phyloP scores from a whole-genome alignment of 2,797 vertebrate genomes.

The Glyptemys insculpta region DNA sequence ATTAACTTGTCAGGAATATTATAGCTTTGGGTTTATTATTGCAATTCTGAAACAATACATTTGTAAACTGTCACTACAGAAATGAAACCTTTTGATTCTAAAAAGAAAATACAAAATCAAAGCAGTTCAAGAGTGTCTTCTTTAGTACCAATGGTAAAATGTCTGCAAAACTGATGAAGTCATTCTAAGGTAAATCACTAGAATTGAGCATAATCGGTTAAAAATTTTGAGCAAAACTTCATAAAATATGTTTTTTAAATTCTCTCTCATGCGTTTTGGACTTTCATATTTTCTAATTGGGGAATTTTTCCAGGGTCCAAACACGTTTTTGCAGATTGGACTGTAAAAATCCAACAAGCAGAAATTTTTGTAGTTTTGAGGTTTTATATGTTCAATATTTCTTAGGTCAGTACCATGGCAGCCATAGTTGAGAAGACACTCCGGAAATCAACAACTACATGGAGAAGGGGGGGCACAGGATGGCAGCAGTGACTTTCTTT shows the following conservation, averaged over 20 bases:
- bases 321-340: constrained; percentile 37
- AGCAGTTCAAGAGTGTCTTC: neutral
- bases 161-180: neutral
- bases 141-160: neutral
- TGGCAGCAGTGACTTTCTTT: neutral
- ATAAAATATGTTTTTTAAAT: neutral
- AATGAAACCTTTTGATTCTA: constrained; percentile 18
- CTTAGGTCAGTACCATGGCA: neutral
- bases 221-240: neutral
- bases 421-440: neutral
- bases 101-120: neutral
- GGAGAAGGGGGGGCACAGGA: neutral
- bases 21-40: neutral
- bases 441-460: neutral
- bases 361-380: constrained; percentile 3
- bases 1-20: neutral
- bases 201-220: constrained; percentile 1
- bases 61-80: neutral
- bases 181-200: neutral
- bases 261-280: neutral
- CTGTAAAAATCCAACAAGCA: constrained; percentile 13
- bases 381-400: constrained; percentile 12
- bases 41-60: neutral
- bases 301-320: constrained; percentile 34
- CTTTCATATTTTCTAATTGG: constrained; percentile 20